phyloP scores from a whole-genome alignment of 2,888 invertebrate species.

The Clanis bilineata region DNA sequence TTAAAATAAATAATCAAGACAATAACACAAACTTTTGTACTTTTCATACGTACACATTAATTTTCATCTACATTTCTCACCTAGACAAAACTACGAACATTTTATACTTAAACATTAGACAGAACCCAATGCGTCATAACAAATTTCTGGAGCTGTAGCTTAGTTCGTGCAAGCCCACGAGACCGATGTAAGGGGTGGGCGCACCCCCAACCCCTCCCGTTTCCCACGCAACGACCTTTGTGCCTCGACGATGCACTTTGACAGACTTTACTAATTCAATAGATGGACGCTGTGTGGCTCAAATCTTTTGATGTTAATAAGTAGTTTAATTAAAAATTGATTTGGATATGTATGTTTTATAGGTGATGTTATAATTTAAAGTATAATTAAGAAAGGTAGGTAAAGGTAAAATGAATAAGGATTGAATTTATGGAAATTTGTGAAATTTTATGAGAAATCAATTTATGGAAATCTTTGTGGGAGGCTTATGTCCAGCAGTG shows the following conservation, averaged over 20 bases:
- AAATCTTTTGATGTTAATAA: slow-evolving; percentile 38
- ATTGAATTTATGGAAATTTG: no score
- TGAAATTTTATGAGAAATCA: no score
- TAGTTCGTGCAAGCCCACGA: slow-evolving; percentile 68
- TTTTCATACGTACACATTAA: background rate
- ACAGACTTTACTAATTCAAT: slow-evolving; percentile 82
- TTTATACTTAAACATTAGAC: slow-evolving; percentile 51
- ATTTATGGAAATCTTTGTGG: no score
- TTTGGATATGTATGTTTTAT: no score
- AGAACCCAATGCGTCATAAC: slow-evolving; percentile 78
- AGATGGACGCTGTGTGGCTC: slow-evolving; percentile 69
- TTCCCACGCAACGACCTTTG: slow-evolving; percentile 82
- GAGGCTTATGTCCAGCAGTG: no score
- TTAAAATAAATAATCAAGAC: no score
- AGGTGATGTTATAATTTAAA: no score
- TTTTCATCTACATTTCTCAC: background rate
- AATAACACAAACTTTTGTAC: background rate
- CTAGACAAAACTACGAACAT: background rate
- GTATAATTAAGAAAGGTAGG: no score
- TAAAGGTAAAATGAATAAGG: no score
- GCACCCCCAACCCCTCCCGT: slow-evolving; percentile 46
- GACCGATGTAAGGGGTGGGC: slow-evolving; percentile 40
- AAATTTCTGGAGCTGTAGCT: slow-evolving; percentile 76
- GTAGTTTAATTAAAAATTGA: background rate
- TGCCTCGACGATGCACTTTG: slow-evolving; percentile 80